Conservation (phyloP, 64 coral and sea anemone genomes). For the Montipora sp. region DNA sequence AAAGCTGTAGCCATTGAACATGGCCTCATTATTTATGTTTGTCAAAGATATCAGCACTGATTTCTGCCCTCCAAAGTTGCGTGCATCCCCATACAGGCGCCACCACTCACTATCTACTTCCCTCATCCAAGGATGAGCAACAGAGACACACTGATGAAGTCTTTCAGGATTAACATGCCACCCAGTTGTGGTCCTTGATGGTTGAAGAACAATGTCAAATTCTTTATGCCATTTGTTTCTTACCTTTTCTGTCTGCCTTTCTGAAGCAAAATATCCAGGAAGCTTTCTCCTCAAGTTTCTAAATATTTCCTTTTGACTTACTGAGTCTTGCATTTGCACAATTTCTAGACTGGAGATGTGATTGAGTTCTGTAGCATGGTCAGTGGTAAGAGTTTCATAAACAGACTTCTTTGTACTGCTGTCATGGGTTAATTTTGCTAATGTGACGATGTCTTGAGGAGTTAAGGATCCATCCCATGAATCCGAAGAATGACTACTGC, state of each 20-base stretch:
- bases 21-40: constrained; percentile 35
- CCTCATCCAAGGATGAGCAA: constrained; percentile 56
- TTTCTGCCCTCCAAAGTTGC: constrained; percentile 79
- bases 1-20: constrained; percentile 65
- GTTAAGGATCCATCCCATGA: background rate
- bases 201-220: constrained; percentile 28
- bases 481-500: background rate
- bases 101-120: constrained; percentile 57
- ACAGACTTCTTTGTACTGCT: constrained; percentile 19
- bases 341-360: constrained; percentile 51
- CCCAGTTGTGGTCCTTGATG: constrained; percentile 27
- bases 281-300: constrained; percentile 25
- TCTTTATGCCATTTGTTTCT: constrained; percentile 11
- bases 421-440: constrained; percentile 6
- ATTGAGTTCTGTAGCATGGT: constrained; percentile 27
- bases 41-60: constrained; percentile 50
- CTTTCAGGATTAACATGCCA: constrained; percentile 1
- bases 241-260: background rate
- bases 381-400: constrained; percentile 27
- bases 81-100: constrained; percentile 59
- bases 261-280: constrained; percentile 35
- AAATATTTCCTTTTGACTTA: constrained; percentile 32
- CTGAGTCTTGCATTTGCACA: constrained; percentile 49
- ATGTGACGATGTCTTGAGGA: background rate
- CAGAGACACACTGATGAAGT: constrained; percentile 26